These are phyloP conservation scores for Hypsopygia costalis DNA, from an alignment of 2,888 invertebrate species.

Conservation along the genomic window DNA sequence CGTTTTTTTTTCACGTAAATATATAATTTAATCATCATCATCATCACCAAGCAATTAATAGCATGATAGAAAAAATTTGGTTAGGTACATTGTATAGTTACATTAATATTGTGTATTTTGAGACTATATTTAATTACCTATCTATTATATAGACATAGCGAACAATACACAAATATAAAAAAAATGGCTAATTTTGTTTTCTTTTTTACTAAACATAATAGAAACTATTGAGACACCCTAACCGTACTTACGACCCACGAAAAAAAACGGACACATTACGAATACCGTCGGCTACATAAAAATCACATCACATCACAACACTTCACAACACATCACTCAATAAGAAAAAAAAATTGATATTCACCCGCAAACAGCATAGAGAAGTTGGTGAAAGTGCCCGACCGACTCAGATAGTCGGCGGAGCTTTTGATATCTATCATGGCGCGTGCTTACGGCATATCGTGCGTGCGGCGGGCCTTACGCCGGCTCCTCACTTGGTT, in stretches of 20 bases:
- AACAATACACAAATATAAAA: too few relatives aligned
- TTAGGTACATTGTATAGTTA: too few relatives aligned
- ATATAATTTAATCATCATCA: too few relatives aligned
- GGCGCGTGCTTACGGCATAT: constrained; percentile 51
- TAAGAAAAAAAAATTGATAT: constrained; percentile 47
- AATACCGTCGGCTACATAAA: background rate
- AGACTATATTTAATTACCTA: too few relatives aligned
- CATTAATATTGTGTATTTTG: too few relatives aligned
- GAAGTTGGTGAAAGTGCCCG: constrained; percentile 96
- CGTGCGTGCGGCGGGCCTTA: constrained; percentile 50
- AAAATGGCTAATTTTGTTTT: too few relatives aligned
- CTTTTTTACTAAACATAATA: too few relatives aligned
- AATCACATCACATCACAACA: constrained; percentile 25
- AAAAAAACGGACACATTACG: constrained; percentile 1
- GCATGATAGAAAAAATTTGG: too few relatives aligned
- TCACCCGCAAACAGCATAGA: constrained; percentile 97
- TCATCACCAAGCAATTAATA: too few relatives aligned
- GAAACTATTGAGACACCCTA: too few relatives aligned
- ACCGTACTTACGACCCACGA: constrained; percentile 4
- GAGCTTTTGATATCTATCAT: constrained; percentile 97
- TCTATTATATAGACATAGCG: too few relatives aligned
- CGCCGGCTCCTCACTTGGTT: constrained; percentile 20
- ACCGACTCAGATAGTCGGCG: constrained; percentile 93
- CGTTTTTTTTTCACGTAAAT: too few relatives aligned
- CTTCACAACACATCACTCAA: constrained; percentile 43